phyloP scores from a whole-genome alignment of 2,797 vertebrate genomes.

The Liasis olivaceus region DNA sequence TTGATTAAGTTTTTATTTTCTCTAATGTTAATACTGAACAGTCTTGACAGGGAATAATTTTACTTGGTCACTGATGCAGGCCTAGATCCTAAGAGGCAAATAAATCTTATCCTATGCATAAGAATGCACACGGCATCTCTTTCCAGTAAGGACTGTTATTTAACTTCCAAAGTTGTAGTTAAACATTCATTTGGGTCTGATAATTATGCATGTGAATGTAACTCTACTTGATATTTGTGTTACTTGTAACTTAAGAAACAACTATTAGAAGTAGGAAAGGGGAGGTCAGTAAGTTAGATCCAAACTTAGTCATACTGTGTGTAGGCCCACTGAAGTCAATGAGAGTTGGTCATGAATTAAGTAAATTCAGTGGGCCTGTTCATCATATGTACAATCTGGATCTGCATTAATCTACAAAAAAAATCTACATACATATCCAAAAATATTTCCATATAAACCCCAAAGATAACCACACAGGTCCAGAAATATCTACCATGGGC shows the following conservation, averaged over 20 bases:
- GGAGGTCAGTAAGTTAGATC: background rate
- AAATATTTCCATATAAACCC: background rate
- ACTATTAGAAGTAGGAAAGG: background rate
- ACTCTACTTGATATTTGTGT: background rate
- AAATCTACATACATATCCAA: background rate
- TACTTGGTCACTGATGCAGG: background rate
- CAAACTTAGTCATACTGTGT: background rate
- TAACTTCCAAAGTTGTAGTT: background rate
- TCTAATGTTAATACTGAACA: conserved; percentile 36
- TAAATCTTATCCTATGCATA: background rate
- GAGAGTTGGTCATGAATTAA: background rate
- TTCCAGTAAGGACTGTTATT: background rate
- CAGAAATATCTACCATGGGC: background rate
- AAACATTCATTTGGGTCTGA: background rate
- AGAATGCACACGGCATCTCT: background rate
- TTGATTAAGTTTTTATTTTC: conserved; percentile 7
- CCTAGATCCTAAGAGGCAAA: background rate
- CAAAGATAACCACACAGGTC: background rate
- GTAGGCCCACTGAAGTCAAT: background rate
- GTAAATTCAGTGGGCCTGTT: background rate
- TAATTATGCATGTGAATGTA: background rate
- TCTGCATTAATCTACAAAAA: background rate
- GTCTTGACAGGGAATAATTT: conserved; percentile 25
- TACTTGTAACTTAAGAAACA: background rate
- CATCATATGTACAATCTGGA: background rate